phyloP scores from a whole-genome alignment of 1,140 invertebrate genomes.

The Magallana ariakensis region DNA sequence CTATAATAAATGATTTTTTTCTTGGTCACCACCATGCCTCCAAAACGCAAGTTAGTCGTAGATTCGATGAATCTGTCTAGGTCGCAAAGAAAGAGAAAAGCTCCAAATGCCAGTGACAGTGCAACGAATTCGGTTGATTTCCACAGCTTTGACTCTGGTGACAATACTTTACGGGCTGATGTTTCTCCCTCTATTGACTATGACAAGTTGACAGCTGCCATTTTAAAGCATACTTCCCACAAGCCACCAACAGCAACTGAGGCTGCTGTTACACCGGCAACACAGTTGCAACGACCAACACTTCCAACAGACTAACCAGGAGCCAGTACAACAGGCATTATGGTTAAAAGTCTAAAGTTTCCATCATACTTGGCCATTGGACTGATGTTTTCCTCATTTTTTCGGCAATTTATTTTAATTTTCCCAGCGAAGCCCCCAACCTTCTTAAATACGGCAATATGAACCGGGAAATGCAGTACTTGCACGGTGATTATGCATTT shows the following conservation, averaged over 20 bases:
- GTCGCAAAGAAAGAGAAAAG: background rate
- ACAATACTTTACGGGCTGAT: no score
- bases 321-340: background rate
- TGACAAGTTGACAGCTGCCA: background rate
- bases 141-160: no score
- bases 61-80: background rate
- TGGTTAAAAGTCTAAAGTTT: background rate
- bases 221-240: background rate
- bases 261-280: no score
- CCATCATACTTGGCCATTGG: background rate
- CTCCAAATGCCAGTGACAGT: background rate
- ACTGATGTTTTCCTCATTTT: constrained; percentile 23
- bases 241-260: background rate
- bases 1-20: no score
- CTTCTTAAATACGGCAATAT: background rate
- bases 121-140: background rate
- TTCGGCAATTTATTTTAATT: constrained; percentile 22
- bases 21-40: no score
- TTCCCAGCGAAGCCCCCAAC: background rate
- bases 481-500: background rate
- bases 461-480: background rate
- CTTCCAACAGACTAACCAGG: background rate
- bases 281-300: background rate
- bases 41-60: background rate
- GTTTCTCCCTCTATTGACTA: background rate